Base-by-base conservation (phyloP, 2,888 invertebrate genomes). In the Biston stratarius region DNA sequence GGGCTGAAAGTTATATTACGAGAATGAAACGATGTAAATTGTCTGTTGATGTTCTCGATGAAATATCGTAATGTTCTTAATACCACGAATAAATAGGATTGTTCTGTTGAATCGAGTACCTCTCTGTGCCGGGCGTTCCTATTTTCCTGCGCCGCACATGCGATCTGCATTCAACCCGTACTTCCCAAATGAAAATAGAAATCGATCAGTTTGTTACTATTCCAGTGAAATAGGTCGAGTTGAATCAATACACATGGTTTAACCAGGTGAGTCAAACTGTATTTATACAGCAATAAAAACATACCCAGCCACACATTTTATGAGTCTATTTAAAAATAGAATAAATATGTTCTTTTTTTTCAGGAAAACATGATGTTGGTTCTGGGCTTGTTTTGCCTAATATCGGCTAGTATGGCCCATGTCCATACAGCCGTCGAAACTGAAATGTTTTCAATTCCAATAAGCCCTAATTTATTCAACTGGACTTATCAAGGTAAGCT, bases 381-480 rank as follows among this genome's bases (percentile, higher is more conserved):
- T 36, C 69, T 78, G 48, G 64, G 69, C 49, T 51, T 78, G 40
- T 67, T 83, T 34, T 71, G 84, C 44, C 64, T 86, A 56, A 73
- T 77, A 36, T 68, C 74, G 6, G 67, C 77, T 14, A 75, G 76
- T n/a, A 75, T 79, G 14, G 74, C 77, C 15, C 85, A 89, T 64
- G 79, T 83, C 5, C 88, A 92, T 83, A 95, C 95, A 85, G 95
- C 96, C 11, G 89, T 95, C 49, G 95, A 95, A 86, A 96, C 97
- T 0, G 96, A 97, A 92, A 96, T 97, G 82, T 97, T 97, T 89
- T 95, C 96, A 44, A 96, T 97, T 83, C 95, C 96, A 74, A 95
- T 97, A 80, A 96, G 96, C 73, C 97, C 97, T 0, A 94, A 95
- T 75, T 94, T 97, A 82, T 97, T 97, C 84, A 97, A 97, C 84